Base-by-base conservation (phyloP, 2,797 vertebrate species). In the Pelodytes ibericus region DNA sequence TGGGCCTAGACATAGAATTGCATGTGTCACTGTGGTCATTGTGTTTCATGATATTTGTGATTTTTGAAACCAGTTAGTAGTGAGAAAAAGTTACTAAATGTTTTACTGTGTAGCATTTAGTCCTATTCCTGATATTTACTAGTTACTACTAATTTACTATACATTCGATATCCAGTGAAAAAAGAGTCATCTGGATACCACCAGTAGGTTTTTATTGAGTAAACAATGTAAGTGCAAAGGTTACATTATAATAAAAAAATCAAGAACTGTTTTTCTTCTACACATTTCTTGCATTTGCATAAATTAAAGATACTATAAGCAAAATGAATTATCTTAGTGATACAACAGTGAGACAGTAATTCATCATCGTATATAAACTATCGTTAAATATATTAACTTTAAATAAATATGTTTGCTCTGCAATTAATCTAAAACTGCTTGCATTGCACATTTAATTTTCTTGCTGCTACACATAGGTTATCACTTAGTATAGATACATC, bases 401-500 rank as follows among this genome's bases (percentile, higher is more conserved):
- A 30, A 30, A 22, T 68, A 60, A 59, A 20, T 11, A 25, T 58
- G 18, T n/a, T 60, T 68, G 15, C 25, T 51, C 41, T 68, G 39
- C 30, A 75, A 68, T 47, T 67, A 27, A 15, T 27, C 51, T 39
- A 20, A 57, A 57, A 39, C 51, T 59, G 25, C 51, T 18, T 59
- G 29, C 15, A 44, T 27, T 59, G 49, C 63, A 20, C 29, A 56
- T 49, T 67, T 25, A 59, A 41, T 39, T 30, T 20, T 49, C 44
- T 22, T 69, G 7, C 41, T 62, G 56, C 25, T 4, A 25, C 15
- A 36, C 29, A 49, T 53, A 68, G 41, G 58, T 61, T 61, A 68
- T 75, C 47, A 68, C 20, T 75, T 68, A 60, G 20, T 26, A 68
- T 75, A 60, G 41, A n/a, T 18, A 31, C 60, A 75, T 27, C 39